Percentiles rank a stretch among this genome's conserved stretches.
Evolutionary conservation across 2,113 vertebrate species (phyloP).

Genomic region (Mixornis gularis): DNA sequence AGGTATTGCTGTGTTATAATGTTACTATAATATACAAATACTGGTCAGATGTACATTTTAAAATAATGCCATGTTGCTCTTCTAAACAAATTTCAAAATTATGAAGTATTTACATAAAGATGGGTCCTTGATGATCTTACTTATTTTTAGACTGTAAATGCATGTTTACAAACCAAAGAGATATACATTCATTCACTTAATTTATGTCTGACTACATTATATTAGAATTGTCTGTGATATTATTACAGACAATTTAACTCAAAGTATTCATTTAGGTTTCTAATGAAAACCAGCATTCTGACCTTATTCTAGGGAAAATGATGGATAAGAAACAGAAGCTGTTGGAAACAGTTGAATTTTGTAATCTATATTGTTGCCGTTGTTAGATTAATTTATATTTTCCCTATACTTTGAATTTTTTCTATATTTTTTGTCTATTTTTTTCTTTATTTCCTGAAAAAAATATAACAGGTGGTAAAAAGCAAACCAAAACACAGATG

Average conservation of each 20-base stretch:
- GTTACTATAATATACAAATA: not conserved
- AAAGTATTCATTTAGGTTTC: conserved; percentile 12
- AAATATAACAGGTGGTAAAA: not conserved
- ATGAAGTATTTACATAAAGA: conserved; percentile 35
- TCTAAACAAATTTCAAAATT: conserved; percentile 8
- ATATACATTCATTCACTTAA: conserved; percentile 26
- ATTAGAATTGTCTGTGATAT: conserved; percentile 35
- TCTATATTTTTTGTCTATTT: not conserved
- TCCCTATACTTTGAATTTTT: not conserved
- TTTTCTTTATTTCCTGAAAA: not conserved
- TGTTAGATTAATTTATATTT: not conserved
- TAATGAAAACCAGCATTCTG: not conserved
- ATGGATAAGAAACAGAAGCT: not conserved
- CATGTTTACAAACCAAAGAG: conserved; percentile 34
- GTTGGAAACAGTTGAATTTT: not conserved
- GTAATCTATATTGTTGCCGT: not conserved
- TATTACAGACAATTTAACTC: conserved; percentile 14
- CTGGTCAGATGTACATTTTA: conserved; percentile 28
- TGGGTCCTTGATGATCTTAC: conserved; percentile 27
- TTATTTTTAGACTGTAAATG: conserved; percentile 39
- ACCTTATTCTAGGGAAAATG: not conserved
- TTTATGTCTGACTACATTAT: conserved; percentile 53
- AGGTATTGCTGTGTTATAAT: not conserved
- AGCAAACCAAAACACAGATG: not conserved
- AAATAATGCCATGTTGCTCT: conserved; percentile 21